phyloP scores from a whole-genome alignment of 1,140 invertebrate genomes.

The Bombus affinis region DNA sequence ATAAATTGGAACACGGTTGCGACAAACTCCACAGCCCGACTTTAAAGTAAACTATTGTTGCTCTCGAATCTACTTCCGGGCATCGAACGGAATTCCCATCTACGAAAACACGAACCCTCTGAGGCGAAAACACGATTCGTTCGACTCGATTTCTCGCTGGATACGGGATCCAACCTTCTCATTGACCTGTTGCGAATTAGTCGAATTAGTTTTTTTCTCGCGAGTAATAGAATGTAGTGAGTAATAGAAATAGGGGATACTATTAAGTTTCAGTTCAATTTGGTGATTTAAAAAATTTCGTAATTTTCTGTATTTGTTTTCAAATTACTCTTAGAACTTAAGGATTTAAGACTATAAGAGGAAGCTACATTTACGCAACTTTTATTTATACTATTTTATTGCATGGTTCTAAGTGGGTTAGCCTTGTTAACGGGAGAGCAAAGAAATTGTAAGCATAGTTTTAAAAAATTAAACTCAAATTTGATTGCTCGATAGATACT shows the following conservation, averaged over 20 bases:
- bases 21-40: background rate
- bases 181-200: constrained; percentile 33
- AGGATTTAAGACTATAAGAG: too few species aligned
- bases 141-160: constrained; percentile 1
- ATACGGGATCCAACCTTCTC: background rate
- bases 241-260: background rate
- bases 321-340: too few species aligned
- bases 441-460: too few species aligned
- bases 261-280: too few species aligned
- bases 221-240: background rate
- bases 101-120: background rate
- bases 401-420: too few species aligned
- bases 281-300: too few species aligned
- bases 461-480: too few species aligned
- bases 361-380: too few species aligned
- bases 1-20: constrained; percentile 26
- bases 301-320: too few species aligned
- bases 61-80: constrained; percentile 18
- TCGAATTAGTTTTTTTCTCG: background rate
- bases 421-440: too few species aligned
- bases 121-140: background rate
- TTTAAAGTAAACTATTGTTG: constrained; percentile 26
- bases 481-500: too few species aligned
- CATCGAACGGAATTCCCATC: constrained; percentile 1
- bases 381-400: too few species aligned